Evolutionary conservation across 1,140 invertebrate species (phyloP), one percentile per base, ranked within the genome.

Genomic region (Wiebesia pumilae): DNA sequence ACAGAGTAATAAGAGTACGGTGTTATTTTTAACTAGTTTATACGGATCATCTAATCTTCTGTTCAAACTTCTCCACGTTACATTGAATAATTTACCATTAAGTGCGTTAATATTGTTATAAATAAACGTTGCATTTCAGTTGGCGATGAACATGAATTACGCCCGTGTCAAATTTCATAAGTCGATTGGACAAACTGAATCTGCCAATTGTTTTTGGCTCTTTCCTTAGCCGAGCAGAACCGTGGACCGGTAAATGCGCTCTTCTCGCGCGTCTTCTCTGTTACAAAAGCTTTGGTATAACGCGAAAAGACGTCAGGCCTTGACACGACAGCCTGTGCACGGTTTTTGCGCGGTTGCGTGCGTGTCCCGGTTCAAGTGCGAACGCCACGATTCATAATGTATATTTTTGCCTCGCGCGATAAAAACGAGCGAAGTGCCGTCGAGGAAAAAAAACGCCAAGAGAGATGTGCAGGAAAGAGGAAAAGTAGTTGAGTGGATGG

Each of bases 391-490:
- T 14, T n/a, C 73, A 14, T 9, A 33, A 51, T 24, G 40, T 19
- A 24, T 77, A 77, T 77, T 77, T 77, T 77, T 51, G 47, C 47
- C 19, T 24, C 12, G 43, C 43, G 10, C 40, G 75, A 77, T 77
- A 77, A 77, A 77, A 51, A 51, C 40, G 16, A n/a, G 43, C 4
- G 40, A 33, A 51, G 43, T 30, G 40, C 35, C 4, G n/a, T 30
- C 3, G 77, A 14, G 43, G 6, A 54, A 35, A 79, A 79, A 54
- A 27, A 47, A 54, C 4, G 38, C 40, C 6, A 35, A 3, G 19
- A 54, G 51, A 33, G 19, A 79, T 79, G 33, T 43, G 27, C 75
- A 79, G 30, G 12, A 54, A 79, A 19, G n/a, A 79, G 47, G 77
- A 58, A 79, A 79, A 33, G 47, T 79, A 79, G 75, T 21, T 30